Percentiles rank a stretch among this genome's conserved stretches.
Conservation (phyloP, 2,113 vertebrate species). For the Hippocampus mohnikei region DNA sequence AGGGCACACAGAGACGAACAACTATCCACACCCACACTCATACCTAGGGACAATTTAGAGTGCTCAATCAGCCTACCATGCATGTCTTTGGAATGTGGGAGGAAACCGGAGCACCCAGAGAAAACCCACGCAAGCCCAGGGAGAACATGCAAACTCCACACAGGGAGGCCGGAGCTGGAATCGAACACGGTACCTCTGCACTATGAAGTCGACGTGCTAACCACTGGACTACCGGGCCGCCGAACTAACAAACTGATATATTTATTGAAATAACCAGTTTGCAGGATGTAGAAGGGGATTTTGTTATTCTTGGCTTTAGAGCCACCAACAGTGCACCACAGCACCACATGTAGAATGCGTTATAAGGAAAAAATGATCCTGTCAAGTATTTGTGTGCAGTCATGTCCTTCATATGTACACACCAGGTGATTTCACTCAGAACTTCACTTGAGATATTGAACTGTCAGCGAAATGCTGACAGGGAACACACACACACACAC, state of each 20-base stretch:
- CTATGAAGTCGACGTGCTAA: too few species aligned
- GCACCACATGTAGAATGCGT: conserved; percentile 24
- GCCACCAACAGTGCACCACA: conserved; percentile 25
- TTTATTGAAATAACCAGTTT: background rate
- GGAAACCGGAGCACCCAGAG: too few species aligned
- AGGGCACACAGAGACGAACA: too few species aligned
- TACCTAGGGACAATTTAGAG: too few species aligned
- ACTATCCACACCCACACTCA: too few species aligned
- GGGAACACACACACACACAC: conserved; percentile 13
- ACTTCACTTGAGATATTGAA: conserved; percentile 41
- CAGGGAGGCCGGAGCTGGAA: too few species aligned
- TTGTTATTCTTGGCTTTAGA: conserved; percentile 10
- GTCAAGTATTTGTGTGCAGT: conserved; percentile 3
- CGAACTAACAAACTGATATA: background rate
- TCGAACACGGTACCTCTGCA: too few species aligned
- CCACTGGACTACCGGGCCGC: too few species aligned
- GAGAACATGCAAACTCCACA: too few species aligned
- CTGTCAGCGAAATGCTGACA: conserved; percentile 50
- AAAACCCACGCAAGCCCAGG: too few species aligned
- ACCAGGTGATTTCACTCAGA: conserved; percentile 40
- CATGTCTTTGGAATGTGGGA: too few species aligned
- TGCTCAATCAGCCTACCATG: too few species aligned
- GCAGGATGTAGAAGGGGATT: conserved; percentile 4
- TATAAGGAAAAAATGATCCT: conserved; percentile 6
- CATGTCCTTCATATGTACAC: conserved; percentile 10